These are phyloP conservation scores for Graphium colonna DNA, from an alignment of 2,888 invertebrate species.

Conservation along the genomic window DNA sequence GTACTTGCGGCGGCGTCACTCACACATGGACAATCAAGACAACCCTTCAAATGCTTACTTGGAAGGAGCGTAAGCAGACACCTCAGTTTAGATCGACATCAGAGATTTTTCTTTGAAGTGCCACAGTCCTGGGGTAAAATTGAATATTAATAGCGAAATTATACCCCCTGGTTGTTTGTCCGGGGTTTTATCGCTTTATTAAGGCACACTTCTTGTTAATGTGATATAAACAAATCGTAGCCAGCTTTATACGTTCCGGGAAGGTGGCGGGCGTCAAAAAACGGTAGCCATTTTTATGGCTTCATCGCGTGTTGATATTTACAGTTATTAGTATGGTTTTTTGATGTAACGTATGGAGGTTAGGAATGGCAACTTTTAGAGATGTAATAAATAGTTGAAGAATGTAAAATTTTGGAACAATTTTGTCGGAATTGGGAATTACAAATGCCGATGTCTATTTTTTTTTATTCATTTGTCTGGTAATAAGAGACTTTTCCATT, in stretches of 20 bases:
- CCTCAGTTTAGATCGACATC: constrained; percentile 62
- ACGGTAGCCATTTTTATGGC: constrained; percentile 76
- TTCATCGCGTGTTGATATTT: constrained; percentile 59
- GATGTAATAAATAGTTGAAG: no score
- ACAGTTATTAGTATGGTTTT: constrained; percentile 43
- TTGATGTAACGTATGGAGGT: no score
- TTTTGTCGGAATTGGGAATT: no score
- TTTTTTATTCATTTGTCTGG: no score
- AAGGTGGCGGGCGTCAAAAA: constrained; percentile 71
- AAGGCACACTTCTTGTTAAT: constrained; percentile 66
- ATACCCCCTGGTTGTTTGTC: constrained; percentile 54
- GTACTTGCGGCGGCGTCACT: constrained; percentile 24
- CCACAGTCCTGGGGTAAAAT: constrained; percentile 66
- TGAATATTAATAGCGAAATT: constrained; percentile 80
- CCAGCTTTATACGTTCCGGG: constrained; percentile 61
- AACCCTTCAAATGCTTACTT: constrained; percentile 51
- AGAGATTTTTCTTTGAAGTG: constrained; percentile 75
- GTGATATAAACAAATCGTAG: constrained; percentile 72
- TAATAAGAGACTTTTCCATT: no score
- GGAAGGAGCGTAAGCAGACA: constrained; percentile 67
- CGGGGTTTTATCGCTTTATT: constrained; percentile 74
- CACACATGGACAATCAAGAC: constrained; percentile 35
- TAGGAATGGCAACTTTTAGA: constrained; percentile 25
- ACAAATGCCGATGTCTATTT: no score
- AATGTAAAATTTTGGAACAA: no score